Base-by-base conservation (phyloP, 2,797 vertebrate species). In the Sebastes taczanowskii region DNA sequence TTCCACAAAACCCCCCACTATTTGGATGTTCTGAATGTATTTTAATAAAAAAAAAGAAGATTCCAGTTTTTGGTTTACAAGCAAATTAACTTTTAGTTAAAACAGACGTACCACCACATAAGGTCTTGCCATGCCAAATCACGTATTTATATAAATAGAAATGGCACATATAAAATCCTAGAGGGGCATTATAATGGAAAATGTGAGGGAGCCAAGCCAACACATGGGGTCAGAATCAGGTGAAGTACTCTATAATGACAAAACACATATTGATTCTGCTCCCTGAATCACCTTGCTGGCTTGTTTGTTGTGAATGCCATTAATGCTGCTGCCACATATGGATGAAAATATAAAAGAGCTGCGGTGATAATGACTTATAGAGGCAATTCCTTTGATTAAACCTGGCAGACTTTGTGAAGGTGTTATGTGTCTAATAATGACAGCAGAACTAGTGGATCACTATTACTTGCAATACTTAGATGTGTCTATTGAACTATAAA, bases 261-360 rank as follows among this genome's bases (percentile, higher is more conserved):
- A 62, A 89, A 76, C 77, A 22, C 10, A 25, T 76, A 88, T 84
- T 27, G 80, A 84, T 90, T 86, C 10, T 58, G 7, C 6, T 75
- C 42, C 65, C 58, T 71, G 34, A 84, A 73, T 60, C 53, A 22
- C 55, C 23, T 56, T 56, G 73, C 20, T 68, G 58, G 29, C 25
- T 35, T 68, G 22, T 65, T 49, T 49, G 32, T 79, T 42, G 25
- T 10, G 6, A 42, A 76, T 62, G 53, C 29, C 79, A 65, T 65
- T 35, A 85, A 35, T 23, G 11, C 63, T 58, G 62, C 71, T 59
- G 38, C 60, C 65, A 56, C 42, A 42, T 42, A 22, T 38, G 6
- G 35, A 87, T 67, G 23, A 71, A 38, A 79, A 64, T 3, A 77
- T 49, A 61, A 75, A 81, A 58, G 11, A 68, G 27, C 46, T 66